Conservation (phyloP, 2,888 invertebrate species). For the Callyntrura sp. region DNA sequence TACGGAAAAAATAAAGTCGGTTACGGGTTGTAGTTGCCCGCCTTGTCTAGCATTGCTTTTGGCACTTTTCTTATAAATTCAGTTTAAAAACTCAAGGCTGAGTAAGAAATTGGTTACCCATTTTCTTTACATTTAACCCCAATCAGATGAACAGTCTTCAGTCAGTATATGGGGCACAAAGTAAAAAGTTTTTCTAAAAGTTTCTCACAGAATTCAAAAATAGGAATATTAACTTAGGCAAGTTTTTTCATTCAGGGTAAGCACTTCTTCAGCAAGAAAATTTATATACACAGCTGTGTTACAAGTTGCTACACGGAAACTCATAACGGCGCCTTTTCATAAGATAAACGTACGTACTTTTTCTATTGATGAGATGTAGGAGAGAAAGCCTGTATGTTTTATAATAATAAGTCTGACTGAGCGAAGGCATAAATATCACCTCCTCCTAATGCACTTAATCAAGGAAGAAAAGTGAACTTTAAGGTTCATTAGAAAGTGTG, state of each 20-base stretch:
- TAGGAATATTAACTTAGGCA: background rate
- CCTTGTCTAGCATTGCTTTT: background rate
- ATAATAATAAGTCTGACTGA: background rate
- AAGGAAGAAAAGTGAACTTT: constrained; percentile 27
- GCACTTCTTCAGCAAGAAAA: background rate
- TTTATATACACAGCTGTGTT: background rate
- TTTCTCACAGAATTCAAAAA: background rate
- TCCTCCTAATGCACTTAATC: constrained; percentile 32
- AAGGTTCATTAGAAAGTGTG: constrained; percentile 59
- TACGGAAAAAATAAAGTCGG: no score
- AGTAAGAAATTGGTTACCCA: constrained; percentile 45
- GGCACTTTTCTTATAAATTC: background rate
- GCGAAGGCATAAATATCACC: constrained; percentile 8
- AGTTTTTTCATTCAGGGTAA: background rate
- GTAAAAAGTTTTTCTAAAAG: constrained; percentile 45
- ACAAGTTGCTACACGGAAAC: background rate
- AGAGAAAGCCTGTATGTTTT: background rate
- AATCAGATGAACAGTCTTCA: constrained; percentile 38
- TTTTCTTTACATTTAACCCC: constrained; percentile 51
- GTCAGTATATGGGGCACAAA: background rate
- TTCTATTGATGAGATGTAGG: background rate
- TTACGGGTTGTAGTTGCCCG: no score
- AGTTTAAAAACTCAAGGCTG: background rate
- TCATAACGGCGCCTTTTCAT: background rate
- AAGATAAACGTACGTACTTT: background rate